Percentiles rank a stretch among this genome's conserved stretches.
phyloP scores from a whole-genome alignment of 2,888 invertebrate genomes.

The Drosophila lacicola region DNA sequence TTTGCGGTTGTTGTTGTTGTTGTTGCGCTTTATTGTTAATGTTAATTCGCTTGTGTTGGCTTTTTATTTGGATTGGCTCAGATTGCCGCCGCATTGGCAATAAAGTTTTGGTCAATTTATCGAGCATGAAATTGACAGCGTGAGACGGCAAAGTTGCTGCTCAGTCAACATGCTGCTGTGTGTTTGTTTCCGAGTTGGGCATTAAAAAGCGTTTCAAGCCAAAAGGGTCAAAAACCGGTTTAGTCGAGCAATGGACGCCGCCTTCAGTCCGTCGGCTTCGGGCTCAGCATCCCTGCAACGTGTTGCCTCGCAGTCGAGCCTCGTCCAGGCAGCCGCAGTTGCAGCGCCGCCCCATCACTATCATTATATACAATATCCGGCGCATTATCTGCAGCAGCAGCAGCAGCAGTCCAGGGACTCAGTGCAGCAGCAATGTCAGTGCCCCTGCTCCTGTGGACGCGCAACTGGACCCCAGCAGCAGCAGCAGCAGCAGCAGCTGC shows the following conservation, averaged over 20 bases:
- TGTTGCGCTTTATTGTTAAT: constrained; percentile 63
- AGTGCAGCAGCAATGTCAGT: constrained; percentile 64
- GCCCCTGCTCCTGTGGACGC: constrained; percentile 71
- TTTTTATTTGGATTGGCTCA: constrained; percentile 57
- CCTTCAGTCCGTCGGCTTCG: constrained; percentile 22
- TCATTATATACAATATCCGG: constrained; percentile 84
- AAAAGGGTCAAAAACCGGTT: constrained; percentile 83
- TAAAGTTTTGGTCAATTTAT: constrained; percentile 67
- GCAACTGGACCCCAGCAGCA: constrained; percentile 47
- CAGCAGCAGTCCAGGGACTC: constrained; percentile 40
- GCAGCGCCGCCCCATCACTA: constrained; percentile 84
- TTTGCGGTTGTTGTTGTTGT: constrained; percentile 10
- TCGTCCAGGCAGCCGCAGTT: constrained; percentile 86
- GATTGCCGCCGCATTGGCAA: constrained; percentile 62
- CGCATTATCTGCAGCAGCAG: constrained; percentile 59
- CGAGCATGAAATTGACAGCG: constrained; percentile 65
- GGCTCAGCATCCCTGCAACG: constrained; percentile 65
- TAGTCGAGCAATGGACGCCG: constrained; percentile 43
- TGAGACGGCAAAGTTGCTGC: constrained; percentile 61
- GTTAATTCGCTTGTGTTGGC: constrained; percentile 66
- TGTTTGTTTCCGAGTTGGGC: constrained; percentile 43
- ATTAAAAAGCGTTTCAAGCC: constrained; percentile 72
- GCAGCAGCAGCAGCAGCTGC: constrained; percentile 49
- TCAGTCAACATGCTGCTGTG: constrained; percentile 26
- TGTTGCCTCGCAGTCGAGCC: constrained; percentile 88